Base-by-base conservation (phyloP, 1,140 invertebrate species). In the Trypoxylus dichotomus region DNA sequence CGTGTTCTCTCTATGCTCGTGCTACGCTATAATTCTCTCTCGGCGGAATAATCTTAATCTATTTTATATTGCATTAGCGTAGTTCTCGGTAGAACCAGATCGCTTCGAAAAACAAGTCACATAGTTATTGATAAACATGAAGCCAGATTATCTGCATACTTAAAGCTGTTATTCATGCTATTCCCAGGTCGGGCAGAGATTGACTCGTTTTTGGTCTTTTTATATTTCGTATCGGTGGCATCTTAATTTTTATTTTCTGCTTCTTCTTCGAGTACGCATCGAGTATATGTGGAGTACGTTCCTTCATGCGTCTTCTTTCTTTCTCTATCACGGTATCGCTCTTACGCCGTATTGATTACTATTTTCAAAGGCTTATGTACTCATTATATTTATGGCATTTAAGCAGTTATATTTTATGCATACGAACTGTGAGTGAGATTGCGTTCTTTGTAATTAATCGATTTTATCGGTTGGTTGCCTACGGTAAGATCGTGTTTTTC, bases 51-150 rank as follows among this genome's bases (percentile, higher is more conserved):
- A 63, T 63, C 60, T 63, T 63, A 63, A 63, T 63, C 60, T 63
- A 63, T 63, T 63, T 63, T 63, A 63, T 63, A 63, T 63, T 63
- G 60, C 60, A 27, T 27, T 27, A 63, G 60, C 60, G 60, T 63
- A 63, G 21, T 63, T 27, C 60, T 24, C 43, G 43, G 43, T 47
- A 47, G 43, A 47, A 47, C 43, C 43, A 47, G 43, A 47, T 47
- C 60, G 60, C 60, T 63, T 27, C 60, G 60, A 27, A 63, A 63
- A 63, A 63, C 60, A 63, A 63, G 60, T 63, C 60, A 63, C 60
- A 63, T 63, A 63, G 60, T 63, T 63, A 63, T 63, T 63, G 60
- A 63, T 63, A 63, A 63, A 63, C 60, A 63, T 63, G 60, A 63
- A 63, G 60, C 21, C 25, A 63, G 60, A 63, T 63, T 63, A 63